Evolutionary conservation across 2,113 vertebrate species (phyloP), one percentile per base, ranked within the genome.

Genomic region (Etia nguti): DNA sequence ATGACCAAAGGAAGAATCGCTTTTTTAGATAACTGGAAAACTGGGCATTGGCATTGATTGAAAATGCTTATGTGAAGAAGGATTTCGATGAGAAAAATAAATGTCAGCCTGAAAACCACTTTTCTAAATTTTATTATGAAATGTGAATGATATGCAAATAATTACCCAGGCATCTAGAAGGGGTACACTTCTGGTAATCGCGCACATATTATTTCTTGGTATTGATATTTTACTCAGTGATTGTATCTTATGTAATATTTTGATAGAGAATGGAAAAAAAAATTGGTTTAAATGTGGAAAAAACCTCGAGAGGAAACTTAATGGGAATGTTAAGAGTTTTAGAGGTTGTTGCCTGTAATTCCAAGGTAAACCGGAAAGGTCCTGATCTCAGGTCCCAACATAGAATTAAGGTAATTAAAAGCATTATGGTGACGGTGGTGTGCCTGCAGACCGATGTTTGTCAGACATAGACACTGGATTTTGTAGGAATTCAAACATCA

Each of bases 351-450:
- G 85, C 82, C 80, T 34, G 26, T 89, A 85, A 90, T 91, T 93
- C 82, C 75, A 89, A 93, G 88, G 88, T 89, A 92, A 93, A 89
- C 86, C 31, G 48, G 87, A 86, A 88, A 86, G 80, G 54, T 90
- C 84, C 68, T 68, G 79, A 77, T 88, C 88, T 92, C 83, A 80
- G 70, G 85, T 95, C 90, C 84, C 77, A 95, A 92, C 94, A 90
- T 93, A 84, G 85, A 94, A 94, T 96, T 94, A 95, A 90, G 80
- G 88, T 94, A 92, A 95, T 94, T 93, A 95, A 92, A 91, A 92
- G 89, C 86, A 90, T 92, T 92, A 84, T 92, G 90, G 92, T 43
- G 84, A 83, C 60, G 6, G 91, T 73, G 87, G 93, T 90, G 88
- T 83, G 89, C 85, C 90, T 94, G 87, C 88, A 92, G 87, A 93